phyloP scores from a whole-genome alignment of 2,797 vertebrate species.

The Sus cebifrons region DNA sequence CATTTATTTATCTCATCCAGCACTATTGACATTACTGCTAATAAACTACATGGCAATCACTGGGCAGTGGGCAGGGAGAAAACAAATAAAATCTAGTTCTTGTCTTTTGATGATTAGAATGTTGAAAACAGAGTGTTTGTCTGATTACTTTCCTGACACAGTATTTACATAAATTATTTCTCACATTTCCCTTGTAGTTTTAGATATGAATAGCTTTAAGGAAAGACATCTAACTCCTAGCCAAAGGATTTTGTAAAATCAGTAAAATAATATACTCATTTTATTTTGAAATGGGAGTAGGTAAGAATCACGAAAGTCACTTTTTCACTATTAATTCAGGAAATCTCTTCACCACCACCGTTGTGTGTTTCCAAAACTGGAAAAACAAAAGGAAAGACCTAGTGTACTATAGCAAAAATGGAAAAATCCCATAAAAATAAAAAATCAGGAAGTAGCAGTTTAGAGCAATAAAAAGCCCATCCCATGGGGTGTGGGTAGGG shows the following conservation, averaged over 20 bases:
- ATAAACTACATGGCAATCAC: not conserved
- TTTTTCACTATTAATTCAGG: not conserved
- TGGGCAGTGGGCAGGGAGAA: not conserved
- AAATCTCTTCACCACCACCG: not conserved
- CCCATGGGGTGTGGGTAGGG: not conserved
- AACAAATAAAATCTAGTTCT: constrained; percentile 10
- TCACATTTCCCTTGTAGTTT: not conserved
- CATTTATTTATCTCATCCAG: not conserved
- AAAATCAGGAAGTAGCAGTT: not conserved
- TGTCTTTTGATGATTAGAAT: constrained; percentile 35
- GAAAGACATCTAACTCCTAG: not conserved
- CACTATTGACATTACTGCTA: not conserved
- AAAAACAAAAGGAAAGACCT: not conserved
- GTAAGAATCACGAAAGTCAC: not conserved
- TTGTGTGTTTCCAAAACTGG: constrained; percentile 29
- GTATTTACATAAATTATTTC: constrained; percentile 55
- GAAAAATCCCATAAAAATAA: not conserved
- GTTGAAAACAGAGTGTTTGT: not conserved
- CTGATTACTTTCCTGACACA: not conserved
- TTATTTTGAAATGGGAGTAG: not conserved
- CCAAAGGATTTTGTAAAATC: constrained; percentile 43
- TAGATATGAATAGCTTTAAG: not conserved
- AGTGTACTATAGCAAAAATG: not conserved
- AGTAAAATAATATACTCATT: constrained; percentile 42
- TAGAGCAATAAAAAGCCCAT: not conserved